These are phyloP conservation scores for Ceratosolen solmsi DNA, from an alignment of 1,140 invertebrate species.

Conservation along the genomic window DNA sequence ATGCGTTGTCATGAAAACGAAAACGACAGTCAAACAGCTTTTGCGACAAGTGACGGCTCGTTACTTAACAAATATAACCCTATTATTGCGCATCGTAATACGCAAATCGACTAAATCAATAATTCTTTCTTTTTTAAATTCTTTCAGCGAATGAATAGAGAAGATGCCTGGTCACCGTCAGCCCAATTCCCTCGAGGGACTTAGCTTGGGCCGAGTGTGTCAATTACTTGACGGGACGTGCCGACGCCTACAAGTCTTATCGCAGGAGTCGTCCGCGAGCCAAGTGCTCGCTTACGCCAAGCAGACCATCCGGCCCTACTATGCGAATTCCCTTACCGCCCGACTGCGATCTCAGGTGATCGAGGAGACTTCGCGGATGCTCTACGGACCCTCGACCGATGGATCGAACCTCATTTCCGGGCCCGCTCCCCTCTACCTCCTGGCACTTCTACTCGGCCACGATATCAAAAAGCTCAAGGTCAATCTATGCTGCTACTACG, in stretches of 20 bases:
- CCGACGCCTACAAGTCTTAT: slow-evolving; percentile 68
- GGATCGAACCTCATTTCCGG: slow-evolving; percentile 66
- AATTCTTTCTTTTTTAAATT: too few relatives aligned
- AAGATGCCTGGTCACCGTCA: slow-evolving; percentile 73
- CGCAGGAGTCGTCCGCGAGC: slow-evolving; percentile 69
- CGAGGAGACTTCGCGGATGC: slow-evolving; percentile 66
- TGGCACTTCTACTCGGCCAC: slow-evolving; percentile 69
- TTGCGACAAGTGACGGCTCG: too few relatives aligned
- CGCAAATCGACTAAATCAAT: too few relatives aligned
- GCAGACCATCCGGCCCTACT: slow-evolving; percentile 70
- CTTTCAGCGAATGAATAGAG: slow-evolving; percentile 45
- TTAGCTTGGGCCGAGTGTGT: slow-evolving; percentile 70
- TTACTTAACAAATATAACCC: too few relatives aligned
- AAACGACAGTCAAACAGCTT: too few relatives aligned
- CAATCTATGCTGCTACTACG: slow-evolving; percentile 74
- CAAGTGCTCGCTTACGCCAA: slow-evolving; percentile 67
- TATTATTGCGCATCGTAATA: too few relatives aligned
- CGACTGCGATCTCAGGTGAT: slow-evolving; percentile 68
- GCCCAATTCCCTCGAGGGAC: slow-evolving; percentile 67
- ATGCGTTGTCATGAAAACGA: too few relatives aligned
- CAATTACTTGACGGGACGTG: slow-evolving; percentile 70
- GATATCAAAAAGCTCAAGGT: slow-evolving; percentile 71
- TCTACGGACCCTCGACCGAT: slow-evolving; percentile 65
- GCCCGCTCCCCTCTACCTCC: slow-evolving; percentile 69
- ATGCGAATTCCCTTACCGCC: slow-evolving; percentile 67